phyloP scores from a whole-genome alignment of 2,797 vertebrate species.

The Orestias chungarensis region DNA sequence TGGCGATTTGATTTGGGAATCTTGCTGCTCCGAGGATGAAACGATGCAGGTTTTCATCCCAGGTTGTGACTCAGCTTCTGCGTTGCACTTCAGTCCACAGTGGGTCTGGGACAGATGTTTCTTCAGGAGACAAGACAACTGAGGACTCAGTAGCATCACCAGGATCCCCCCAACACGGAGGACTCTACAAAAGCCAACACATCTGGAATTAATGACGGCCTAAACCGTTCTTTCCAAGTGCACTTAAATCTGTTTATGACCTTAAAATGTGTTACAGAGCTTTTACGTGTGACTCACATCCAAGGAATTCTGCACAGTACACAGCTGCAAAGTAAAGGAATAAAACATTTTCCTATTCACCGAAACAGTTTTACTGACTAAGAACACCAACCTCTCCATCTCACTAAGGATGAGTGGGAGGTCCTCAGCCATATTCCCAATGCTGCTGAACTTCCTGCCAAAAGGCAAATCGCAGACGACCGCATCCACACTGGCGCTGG shows the following conservation, averaged over 20 bases:
- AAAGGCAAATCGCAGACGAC: conserved; percentile 92
- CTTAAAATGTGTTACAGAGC: neutral
- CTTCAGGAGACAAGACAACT: conserved; percentile 74
- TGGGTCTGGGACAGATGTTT: conserved; percentile 44
- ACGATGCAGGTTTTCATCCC: conserved; percentile 11
- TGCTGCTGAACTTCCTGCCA: conserved; percentile 90
- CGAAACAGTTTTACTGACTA: conserved; percentile 10
- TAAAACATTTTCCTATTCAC: neutral
- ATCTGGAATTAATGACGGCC: neutral
- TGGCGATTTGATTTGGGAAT: conserved; percentile 21
- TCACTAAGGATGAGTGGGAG: conserved; percentile 84
- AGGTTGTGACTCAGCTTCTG: conserved; percentile 28
- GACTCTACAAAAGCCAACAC: conserved; percentile 77
- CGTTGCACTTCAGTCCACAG: conserved; percentile 13
- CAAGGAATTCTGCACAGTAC: neutral
- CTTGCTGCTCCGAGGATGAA: conserved; percentile 65
- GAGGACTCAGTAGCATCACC: conserved; percentile 87
- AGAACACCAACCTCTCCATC: conserved; percentile 84
- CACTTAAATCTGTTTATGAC: neutral
- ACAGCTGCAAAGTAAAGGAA: neutral
- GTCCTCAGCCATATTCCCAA: conserved; percentile 71
- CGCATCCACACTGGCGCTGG: conserved; percentile 81
- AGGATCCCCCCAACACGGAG: conserved; percentile 82
- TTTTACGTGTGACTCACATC: neutral
- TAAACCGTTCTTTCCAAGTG: neutral